phyloP scores from a whole-genome alignment of 1,140 invertebrate species.

The Ptiloglossa arizonensis region DNA sequence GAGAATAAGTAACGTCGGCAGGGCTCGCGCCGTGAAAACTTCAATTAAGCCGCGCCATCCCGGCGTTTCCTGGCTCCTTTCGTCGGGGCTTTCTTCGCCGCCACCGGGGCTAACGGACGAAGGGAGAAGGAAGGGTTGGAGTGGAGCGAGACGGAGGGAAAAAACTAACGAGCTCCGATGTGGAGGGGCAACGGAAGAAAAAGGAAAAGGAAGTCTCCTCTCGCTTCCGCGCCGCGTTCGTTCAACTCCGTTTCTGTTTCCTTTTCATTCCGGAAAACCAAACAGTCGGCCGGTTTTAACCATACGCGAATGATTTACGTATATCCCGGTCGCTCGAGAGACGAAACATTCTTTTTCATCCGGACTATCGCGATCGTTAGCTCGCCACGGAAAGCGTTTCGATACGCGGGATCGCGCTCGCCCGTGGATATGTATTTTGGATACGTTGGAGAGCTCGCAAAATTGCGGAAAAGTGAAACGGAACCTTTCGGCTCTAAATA shows the following conservation, averaged over 20 bases:
- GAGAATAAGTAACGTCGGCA: conserved; percentile 61
- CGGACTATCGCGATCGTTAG: no score
- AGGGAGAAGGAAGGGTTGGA: no score
- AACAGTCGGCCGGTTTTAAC: conserved; percentile 36
- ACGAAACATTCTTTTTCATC: not conserved
- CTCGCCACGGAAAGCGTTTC: no score
- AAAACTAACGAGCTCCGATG: conserved; percentile 49
- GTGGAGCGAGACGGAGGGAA: not conserved
- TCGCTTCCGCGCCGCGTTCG: conserved; percentile 28
- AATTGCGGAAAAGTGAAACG: no score
- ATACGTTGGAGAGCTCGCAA: no score
- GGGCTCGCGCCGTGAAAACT: conserved; percentile 46
- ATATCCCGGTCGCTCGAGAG: not conserved
- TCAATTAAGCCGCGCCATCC: conserved; percentile 60
- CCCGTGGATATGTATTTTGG: no score
- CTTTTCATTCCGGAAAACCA: conserved; percentile 49
- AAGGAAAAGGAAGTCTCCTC: conserved; percentile 41
- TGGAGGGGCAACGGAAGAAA: conserved; percentile 32
- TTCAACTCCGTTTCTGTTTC: conserved; percentile 54
- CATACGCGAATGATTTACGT: conserved; percentile 47
- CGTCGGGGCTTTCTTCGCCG: conserved; percentile 17
- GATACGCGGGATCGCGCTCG: no score
- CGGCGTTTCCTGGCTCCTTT: conserved; percentile 12
- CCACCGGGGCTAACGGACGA: not conserved
- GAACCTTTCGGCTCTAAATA: no score